Evolutionary conservation across 1,140 invertebrate genomes (phyloP).

Genomic region (Wiebesia pumilae): DNA sequence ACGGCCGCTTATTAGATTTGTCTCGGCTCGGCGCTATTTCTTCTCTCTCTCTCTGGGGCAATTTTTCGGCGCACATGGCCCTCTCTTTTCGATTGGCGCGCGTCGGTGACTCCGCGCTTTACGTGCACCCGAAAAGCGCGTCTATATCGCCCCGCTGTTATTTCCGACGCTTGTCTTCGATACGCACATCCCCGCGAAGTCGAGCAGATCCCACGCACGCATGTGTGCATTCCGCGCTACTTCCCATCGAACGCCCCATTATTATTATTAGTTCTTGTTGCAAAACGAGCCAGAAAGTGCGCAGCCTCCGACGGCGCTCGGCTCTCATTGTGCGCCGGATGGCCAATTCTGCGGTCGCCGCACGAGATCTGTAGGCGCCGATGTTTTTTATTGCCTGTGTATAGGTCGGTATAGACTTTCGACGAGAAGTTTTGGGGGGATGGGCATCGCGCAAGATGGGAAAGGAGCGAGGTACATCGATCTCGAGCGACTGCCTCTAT

Average conservation of each 20-base stretch:
- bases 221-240: not conserved
- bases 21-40: conserved; percentile 41
- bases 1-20: conserved; percentile 3
- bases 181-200: not conserved
- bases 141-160: conserved; percentile 13
- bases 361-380: not conserved
- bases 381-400: not conserved
- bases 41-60: not conserved
- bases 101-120: conserved; percentile 19
- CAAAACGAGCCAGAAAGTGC: conserved; percentile 31
- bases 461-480: not conserved
- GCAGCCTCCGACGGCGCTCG: not conserved
- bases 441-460: not conserved
- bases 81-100: conserved; percentile 54
- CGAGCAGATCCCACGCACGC: conserved; percentile 44
- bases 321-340: conserved; percentile 5
- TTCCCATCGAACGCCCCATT: conserved; percentile 22
- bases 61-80: conserved; percentile 57
- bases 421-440: not conserved
- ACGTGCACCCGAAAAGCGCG: not conserved
- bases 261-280: conserved; percentile 43
- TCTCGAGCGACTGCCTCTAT: too few species aligned
- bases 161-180: conserved; percentile 25
- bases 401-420: not conserved
- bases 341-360: conserved; percentile 12